These are phyloP conservation scores for Stomorhina lunata DNA, from an alignment of 2,888 invertebrate genomes.

Conservation along the genomic window DNA sequence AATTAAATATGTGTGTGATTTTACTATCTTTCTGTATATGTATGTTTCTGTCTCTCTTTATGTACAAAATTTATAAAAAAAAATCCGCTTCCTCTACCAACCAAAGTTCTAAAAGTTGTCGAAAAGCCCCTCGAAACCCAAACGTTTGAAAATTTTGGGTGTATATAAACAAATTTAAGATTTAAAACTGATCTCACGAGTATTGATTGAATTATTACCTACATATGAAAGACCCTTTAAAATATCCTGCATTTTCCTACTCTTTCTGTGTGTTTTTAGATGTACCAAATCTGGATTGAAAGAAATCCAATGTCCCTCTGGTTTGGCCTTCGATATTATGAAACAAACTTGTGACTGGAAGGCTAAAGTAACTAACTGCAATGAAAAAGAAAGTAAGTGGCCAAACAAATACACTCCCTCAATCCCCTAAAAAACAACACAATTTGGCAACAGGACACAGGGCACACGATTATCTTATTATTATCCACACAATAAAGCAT, in stretches of 20 bases:
- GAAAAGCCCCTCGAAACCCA: slow-evolving; percentile 55
- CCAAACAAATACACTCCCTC: slow-evolving; percentile 58
- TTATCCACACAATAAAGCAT: slow-evolving; percentile 52
- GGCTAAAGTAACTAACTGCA: slow-evolving; percentile 98
- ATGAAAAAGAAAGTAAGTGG: slow-evolving; percentile 97
- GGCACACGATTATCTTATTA: slow-evolving; percentile 60
- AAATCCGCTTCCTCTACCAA: slow-evolving; percentile 63
- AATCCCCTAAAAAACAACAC: slow-evolving; percentile 65
- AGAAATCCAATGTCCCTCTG: slow-evolving; percentile 98
- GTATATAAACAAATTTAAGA: slow-evolving; percentile 30
- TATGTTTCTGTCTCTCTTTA: slow-evolving; percentile 24
- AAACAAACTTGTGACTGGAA: slow-evolving; percentile 99
- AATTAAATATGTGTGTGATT: slow-evolving; percentile 36
- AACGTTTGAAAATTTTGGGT: slow-evolving; percentile 43
- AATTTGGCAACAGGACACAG: slow-evolving; percentile 63
- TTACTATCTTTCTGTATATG: slow-evolving; percentile 34
- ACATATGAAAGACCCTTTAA: slow-evolving; percentile 51
- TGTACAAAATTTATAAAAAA: slow-evolving; percentile 40
- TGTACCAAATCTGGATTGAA: slow-evolving; percentile 97
- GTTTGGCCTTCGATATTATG: slow-evolving; percentile 98
- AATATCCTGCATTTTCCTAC: slow-evolving; percentile 63
- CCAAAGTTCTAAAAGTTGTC: slow-evolving; percentile 69
- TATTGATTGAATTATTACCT: slow-evolving; percentile 26
- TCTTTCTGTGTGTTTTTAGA: slow-evolving; percentile 71
- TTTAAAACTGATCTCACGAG: slow-evolving; percentile 4